Base-by-base conservation (phyloP, 2,888 invertebrate genomes). In the Carcina quercana region DNA sequence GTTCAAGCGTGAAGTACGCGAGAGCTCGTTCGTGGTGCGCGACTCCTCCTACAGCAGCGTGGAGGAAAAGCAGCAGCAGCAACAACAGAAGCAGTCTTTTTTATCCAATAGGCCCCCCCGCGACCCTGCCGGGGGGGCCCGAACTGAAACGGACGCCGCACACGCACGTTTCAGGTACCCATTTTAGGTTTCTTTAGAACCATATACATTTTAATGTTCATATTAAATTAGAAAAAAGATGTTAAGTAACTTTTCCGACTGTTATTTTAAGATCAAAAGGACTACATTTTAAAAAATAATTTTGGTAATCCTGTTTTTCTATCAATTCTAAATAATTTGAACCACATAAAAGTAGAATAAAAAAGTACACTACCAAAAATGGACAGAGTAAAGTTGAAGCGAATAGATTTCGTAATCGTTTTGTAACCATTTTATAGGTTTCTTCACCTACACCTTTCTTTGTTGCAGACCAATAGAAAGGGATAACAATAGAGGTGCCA, bases 401-500 rank as follows among this genome's bases (percentile, higher is more conserved):
- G 4, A 26, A 8, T 21, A 21, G 6, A 21, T 21, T 7, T n/a
- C 10, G 3, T 21, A 10, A 21, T 17, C 7, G 17, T 21, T 10
- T 21, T 5, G 21, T 21, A 21, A 6, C 5, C 10, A 21, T n/a
- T n/a, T n/a, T n/a, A n/a, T 28, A 12, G 20, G 20, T 3, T 20
- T 20, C 10, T 11, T 24, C 4, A 47, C 42, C 54, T n/a, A n/a
- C n/a, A n/a, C n/a, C n/a, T n/a, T n/a, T n/a, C n/a, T n/a, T 63
- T 65, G 62, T 75, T 71, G 33, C 74, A 83, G 82, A 73, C 66
- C 68, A 59, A 73, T 73, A 60, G 59, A 72, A 78, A 79, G 82
- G 82, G 82, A 80, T 66, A 75, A 91, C 71, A 90, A 88, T 46
- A 94, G 89, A 69, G 95, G 97, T 75, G 93, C 96, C 37, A 87